Base-by-base conservation (phyloP, 1,140 invertebrate species). In the Geopemphigus sp. region DNA sequence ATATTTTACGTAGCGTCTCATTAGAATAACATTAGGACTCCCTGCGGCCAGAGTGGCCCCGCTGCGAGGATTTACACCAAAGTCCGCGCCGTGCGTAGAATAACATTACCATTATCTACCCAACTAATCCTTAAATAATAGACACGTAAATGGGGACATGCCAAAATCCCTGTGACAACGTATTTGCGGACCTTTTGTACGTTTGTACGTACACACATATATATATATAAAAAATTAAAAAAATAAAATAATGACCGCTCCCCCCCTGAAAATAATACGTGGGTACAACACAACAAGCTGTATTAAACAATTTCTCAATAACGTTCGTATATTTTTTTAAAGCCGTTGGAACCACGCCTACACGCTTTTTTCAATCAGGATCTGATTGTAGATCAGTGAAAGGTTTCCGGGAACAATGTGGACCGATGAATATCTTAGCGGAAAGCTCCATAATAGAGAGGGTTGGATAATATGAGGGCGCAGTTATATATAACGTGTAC, bases 21-120 rank as follows among this genome's bases (percentile, higher is more conserved):
- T 78, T 78, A 78, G 74, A 78, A 78, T 78, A 78, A 78, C 74
- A 78, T 78, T 78, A 78, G 74, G 74, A 78, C 54, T 61, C 74
- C 74, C 74, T 59, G 57, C 74, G 74, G 74, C 39, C 57, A 22
- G 24, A 63, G 74, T 61, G 22, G 39, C 24, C 74, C 74, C 59
- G 74, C 74, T 78, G 74, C 39, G 74, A 78, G 74, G 74, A 78
- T 78, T 78, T 78, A 78, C 74, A 78, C 74, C 74, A 78, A 47
- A 47, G 74, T 78, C 74, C 74, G 50, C 57, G 32, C 39, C 22
- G 29, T 63, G 74, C 74, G 24, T 78, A 78, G 74, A 78, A 78
- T 78, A 78, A 78, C 74, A 78, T 78, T 78, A 78, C 74, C 74
- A 78, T 78, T 78, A 78, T 78, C 74, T 78, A 63, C 39, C 56